phyloP scores from a whole-genome alignment of 2,797 vertebrate genomes.

The Notolepis coatsorum region DNA sequence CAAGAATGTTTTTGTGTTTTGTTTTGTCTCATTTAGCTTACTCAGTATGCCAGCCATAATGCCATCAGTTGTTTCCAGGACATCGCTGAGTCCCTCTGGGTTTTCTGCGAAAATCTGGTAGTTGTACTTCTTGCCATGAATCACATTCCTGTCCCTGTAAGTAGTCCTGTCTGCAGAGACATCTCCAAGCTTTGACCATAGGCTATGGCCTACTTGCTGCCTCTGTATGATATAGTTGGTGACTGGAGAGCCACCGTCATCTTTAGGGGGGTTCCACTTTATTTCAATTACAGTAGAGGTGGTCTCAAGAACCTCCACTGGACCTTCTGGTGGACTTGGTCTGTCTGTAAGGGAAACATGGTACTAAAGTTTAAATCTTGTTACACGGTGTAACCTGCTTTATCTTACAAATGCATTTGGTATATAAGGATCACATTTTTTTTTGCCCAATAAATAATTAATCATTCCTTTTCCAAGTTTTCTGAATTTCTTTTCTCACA shows the following conservation, averaged over 20 bases:
- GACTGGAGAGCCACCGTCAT: conserved; percentile 82
- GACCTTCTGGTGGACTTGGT: conserved; percentile 83
- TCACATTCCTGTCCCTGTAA: conserved; percentile 82
- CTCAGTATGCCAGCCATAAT: conserved; percentile 84
- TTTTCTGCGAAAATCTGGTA: conserved; percentile 86
- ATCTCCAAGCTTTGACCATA: conserved; percentile 85
- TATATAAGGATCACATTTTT: too few species aligned
- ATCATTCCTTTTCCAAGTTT: too few species aligned
- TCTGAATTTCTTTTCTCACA: conserved; percentile 28
- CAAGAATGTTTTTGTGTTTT: too few species aligned
- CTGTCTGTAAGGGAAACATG: conserved; percentile 76
- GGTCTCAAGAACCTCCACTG: conserved; percentile 78
- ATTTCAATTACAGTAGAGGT: conserved; percentile 78
- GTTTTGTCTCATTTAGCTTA: conserved; percentile 73
- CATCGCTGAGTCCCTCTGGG: conserved; percentile 79
- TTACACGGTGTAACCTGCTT: too few species aligned
- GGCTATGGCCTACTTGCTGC: conserved; percentile 73
- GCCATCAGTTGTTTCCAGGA: conserved; percentile 82
- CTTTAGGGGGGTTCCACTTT: conserved; percentile 82
- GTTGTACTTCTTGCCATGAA: conserved; percentile 82
- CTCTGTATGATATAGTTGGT: conserved; percentile 83
- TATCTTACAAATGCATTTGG: too few species aligned
- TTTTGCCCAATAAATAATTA: too few species aligned
- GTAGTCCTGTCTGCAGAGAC: conserved; percentile 65
- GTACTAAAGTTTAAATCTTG: too few species aligned